Conservation (phyloP, 2,797 vertebrate species). For the Lophotriccus pileatus region DNA sequence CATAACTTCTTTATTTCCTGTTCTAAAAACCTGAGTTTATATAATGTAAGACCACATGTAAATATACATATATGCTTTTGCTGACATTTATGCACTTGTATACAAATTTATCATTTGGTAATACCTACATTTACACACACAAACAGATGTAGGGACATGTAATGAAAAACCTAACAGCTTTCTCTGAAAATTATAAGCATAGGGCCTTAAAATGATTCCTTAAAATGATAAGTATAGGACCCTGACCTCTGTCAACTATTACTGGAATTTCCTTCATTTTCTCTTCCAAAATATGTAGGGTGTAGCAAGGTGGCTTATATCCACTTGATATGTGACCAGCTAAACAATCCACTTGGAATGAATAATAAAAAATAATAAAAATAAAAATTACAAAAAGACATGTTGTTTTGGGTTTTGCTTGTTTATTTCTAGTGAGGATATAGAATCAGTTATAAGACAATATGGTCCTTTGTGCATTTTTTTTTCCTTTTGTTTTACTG, state of each 20-base stretch:
- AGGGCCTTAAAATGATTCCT: background rate
- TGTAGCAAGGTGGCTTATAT: background rate
- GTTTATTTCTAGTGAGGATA: background rate
- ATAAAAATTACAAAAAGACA: background rate
- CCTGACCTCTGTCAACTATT: background rate
- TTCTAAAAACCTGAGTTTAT: background rate
- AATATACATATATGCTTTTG: background rate
- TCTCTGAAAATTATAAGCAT: background rate
- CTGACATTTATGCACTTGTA: background rate
- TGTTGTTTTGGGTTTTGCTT: background rate
- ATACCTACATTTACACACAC: too few species aligned
- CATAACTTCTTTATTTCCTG: background rate
- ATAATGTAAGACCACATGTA: background rate
- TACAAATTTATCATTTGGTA: background rate
- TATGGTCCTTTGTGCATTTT: fast-evolving
- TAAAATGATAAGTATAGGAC: background rate
- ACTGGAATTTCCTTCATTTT: background rate
- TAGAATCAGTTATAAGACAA: background rate
- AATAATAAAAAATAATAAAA: background rate
- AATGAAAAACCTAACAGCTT: background rate
- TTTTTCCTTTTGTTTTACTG: background rate
- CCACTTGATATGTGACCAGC: background rate
- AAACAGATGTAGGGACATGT: background rate
- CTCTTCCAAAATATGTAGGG: background rate
- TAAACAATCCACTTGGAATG: background rate